Base-by-base conservation (phyloP, 2,113 vertebrate species). In the Oncorhynchus gorbuscha region DNA sequence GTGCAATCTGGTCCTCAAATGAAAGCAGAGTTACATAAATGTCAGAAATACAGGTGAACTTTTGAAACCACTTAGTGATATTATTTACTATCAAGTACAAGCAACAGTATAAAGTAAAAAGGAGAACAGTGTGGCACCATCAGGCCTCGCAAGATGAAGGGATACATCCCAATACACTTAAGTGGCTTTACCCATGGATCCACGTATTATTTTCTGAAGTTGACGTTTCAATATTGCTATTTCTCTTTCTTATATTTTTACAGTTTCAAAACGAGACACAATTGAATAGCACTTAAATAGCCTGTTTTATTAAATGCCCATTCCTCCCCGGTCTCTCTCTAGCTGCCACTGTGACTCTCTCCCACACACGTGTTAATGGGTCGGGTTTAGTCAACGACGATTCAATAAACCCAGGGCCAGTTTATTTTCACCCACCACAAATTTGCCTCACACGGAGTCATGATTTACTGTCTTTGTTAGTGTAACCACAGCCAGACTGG, bases 401-500 rank as follows among this genome's bases (percentile, higher is more conserved):
- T 88, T 90, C 87, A 69, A 89, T 91, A 92, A 92, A 91, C 81
- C 77, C 86, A 86, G 78, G 81, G 79, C 86, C 84, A 79, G 79
- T 76, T 84, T 80, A 77, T 80, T 79, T 72, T 87, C 78, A 72
- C 61, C 71, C 81, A 88, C 92, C 92, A 89, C 92, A 93, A 93
- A 94, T 91, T 92, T 91, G 90, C 81, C 87, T 92, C 92, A 88
- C 86, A 91, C 86, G 83, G 89, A 81, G 85, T 93, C 87, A 90
- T 91, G 90, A 92, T 93, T 92, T 92, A 93, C 88, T 87, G 87
- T 89, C 91, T 92, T 89, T 87, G 89, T 92, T 92, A 90, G 82
- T 90, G 87, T 94, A 94, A 93, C 93, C 90, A 90, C 82, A 89
- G 89, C 84, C 92, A 94, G 90, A 92, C 87, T 84, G 81, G 85